Base-by-base conservation (phyloP, 1,140 invertebrate genomes). In the Lethocerus indicus region DNA sequence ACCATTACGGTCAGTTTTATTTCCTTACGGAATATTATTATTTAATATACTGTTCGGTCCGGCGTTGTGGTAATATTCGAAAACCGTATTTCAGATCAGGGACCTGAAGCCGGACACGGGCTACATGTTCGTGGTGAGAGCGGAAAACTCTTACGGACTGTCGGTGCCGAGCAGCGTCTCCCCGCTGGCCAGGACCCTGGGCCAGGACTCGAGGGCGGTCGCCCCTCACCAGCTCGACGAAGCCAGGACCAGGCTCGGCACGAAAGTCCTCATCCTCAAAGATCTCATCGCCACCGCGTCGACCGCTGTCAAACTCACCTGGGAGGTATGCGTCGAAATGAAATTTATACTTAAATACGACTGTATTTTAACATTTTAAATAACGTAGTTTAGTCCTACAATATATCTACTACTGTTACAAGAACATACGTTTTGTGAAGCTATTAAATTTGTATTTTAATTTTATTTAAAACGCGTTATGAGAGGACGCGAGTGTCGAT, bases 121-220 rank as follows among this genome's bases (percentile, higher is more conserved):
- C 9, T 93, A 93, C 63, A 72, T 88, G 24, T 93, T 94, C 59
- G 67, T 90, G 12, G 79, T 94, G 9, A 71, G 89, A 47, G 86
- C 87, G 1, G 81, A 87, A 64, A 93, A 91, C 60, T 74, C 74
- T 25, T 79, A 89, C 59, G 89, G 89, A 13, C 64, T 81, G 21
- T 81, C 78, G 0, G 66, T 76, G 25, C 78, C 78, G 7, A 80
- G 79, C 26, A 50, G 47, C 21, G 26, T 51, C 7, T 80, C 79
- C 32, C 72, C 74, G n/a, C 67, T 76, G 52, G 79, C 78, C 0
- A 68, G 76, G 56, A 83, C 79, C 1, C 69, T 76, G 18, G 73
- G 71, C n/a, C 62, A 68, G 54, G 81, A 83, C 59, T 71, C 76
- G 47, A 23, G 55, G 47, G 71, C 74, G 55, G 78, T 81, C 1